phyloP scores from a whole-genome alignment of 2,797 vertebrate species.

The Tragelaphus eurycerus region DNA sequence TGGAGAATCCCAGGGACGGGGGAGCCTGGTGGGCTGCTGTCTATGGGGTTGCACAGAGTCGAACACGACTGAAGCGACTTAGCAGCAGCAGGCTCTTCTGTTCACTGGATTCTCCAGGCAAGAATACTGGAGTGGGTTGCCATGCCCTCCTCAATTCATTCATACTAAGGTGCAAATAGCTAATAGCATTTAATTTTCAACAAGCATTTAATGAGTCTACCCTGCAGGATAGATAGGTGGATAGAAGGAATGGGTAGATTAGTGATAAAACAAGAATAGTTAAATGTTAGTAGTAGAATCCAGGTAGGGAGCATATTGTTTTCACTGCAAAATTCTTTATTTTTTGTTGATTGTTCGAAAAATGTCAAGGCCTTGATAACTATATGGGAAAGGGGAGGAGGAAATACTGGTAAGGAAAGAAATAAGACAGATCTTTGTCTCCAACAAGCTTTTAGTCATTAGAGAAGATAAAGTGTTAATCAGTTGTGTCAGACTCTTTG shows the following conservation, averaged over 20 bases:
- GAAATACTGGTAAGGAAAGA: neutral
- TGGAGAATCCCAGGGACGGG: too few species aligned
- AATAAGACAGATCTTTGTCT: neutral
- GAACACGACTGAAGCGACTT: too few species aligned
- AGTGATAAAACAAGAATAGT: neutral
- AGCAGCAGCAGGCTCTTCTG: neutral
- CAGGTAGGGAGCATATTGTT: neutral
- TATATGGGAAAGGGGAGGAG: neutral
- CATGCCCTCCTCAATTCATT: neutral
- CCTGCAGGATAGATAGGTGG: neutral
- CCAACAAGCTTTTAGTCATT: neutral
- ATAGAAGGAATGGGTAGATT: neutral
- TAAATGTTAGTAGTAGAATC: neutral
- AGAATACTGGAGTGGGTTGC: neutral
- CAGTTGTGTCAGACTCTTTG: neutral
- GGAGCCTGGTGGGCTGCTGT: too few species aligned
- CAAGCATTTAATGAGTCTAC: neutral
- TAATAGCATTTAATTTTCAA: neutral
- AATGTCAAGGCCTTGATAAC: neutral
- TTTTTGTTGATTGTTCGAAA: neutral
- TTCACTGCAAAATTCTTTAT: neutral
- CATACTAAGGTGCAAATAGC: neutral
- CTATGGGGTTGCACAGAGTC: too few species aligned
- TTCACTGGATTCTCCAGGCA: neutral
- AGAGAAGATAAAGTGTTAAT: neutral